A percentile compares a stretch with the other conserved stretches of the same genome.
Evolutionary conservation across 1,140 invertebrate genomes (phyloP).

Genomic region (Rhagoletis pomonella): DNA sequence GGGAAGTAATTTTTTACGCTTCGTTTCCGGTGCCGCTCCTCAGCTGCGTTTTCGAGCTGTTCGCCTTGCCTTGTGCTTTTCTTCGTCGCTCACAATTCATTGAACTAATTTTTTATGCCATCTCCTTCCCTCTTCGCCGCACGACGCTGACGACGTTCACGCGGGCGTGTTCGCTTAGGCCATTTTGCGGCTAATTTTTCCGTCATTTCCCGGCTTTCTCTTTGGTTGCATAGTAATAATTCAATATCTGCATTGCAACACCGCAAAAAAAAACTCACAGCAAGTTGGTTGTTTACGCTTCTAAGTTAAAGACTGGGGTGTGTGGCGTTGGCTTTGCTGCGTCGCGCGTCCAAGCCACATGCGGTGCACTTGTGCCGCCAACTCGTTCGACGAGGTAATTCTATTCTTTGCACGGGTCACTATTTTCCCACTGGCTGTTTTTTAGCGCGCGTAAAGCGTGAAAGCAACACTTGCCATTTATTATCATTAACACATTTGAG

Average conservation of each 20-base stretch:
- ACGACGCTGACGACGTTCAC: neutral
- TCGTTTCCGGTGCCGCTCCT: conserved; percentile 32
- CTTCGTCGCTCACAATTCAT: neutral
- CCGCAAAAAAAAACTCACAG: neutral
- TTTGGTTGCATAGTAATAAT: conserved; percentile 40
- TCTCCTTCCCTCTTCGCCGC: neutral
- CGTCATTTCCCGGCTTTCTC: conserved; percentile 38
- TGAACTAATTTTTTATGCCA: conserved; percentile 35
- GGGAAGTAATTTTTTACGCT: conserved; percentile 58
- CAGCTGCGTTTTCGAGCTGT: neutral
- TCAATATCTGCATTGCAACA: neutral
- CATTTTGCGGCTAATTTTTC: conserved; percentile 58
- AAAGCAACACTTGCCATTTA: conserved; percentile 14
- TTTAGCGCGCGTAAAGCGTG: neutral
- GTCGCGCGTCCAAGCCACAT: conserved; percentile 28
- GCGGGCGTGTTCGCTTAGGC: conserved; percentile 53
- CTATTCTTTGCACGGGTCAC: neutral
- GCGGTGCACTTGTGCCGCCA: conserved; percentile 51
- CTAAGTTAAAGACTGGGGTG: conserved; percentile 10
- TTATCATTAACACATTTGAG: conserved; percentile 24
- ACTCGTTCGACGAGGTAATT: conserved; percentile 22
- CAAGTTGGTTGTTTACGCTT: conserved; percentile 6
- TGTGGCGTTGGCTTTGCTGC: neutral
- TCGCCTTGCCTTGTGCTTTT: neutral
- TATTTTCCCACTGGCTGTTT: neutral